A percentile compares a stretch with the other conserved stretches of the same genome.
These are phyloP conservation scores for Limonius californicus DNA, from an alignment of 1,140 invertebrate genomes.

Conservation along the genomic window DNA sequence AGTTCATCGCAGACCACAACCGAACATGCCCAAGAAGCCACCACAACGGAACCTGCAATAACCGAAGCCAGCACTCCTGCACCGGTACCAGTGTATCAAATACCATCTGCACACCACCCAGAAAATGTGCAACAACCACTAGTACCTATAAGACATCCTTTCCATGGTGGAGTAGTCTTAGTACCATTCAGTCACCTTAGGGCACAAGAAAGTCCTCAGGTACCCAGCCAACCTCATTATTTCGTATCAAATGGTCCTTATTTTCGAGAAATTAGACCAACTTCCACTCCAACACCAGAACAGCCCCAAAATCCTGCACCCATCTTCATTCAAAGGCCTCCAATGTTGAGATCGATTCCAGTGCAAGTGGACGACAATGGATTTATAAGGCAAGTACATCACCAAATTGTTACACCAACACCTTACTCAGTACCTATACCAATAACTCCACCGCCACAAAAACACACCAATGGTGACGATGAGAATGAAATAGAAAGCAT, in stretches of 20 bases:
- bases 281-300: conserved; percentile 33
- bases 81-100: conserved; percentile 39
- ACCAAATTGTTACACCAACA: conserved; percentile 16
- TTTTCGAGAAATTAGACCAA: neutral
- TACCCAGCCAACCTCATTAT: conserved; percentile 24
- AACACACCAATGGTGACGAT: neutral
- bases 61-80: conserved; percentile 30
- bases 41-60: conserved; percentile 31
- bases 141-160: conserved; percentile 50
- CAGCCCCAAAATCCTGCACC: conserved; percentile 35
- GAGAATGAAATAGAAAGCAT: conserved; percentile 41
- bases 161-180: conserved; percentile 48
- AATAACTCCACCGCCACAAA: conserved; percentile 25
- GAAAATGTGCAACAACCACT: conserved; percentile 39
- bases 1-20: conserved; percentile 29
- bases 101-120: conserved; percentile 36
- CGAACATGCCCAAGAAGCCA: conserved; percentile 33
- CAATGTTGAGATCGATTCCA: conserved; percentile 36
- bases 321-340: conserved; percentile 22
- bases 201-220: conserved; percentile 28
- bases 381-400: conserved; percentile 37
- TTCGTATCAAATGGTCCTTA: conserved; percentile 20
- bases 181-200: conserved; percentile 46
- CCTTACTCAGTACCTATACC: conserved; percentile 16
- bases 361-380: conserved; percentile 44